These are phyloP conservation scores for Drosophila erecta DNA, from an alignment of 1,140 invertebrate genomes.

Conservation along the genomic window DNA sequence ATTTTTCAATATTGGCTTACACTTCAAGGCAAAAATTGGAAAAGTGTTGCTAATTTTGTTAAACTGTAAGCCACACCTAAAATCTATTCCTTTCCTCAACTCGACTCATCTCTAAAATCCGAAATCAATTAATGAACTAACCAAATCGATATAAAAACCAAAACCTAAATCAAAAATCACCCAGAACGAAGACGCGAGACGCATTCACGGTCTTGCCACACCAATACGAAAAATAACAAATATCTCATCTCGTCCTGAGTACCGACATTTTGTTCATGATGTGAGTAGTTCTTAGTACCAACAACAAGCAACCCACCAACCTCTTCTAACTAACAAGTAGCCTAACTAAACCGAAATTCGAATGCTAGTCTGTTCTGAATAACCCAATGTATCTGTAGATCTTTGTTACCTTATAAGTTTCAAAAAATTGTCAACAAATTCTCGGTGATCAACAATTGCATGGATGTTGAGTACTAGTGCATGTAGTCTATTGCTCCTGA, in stretches of 20 bases:
- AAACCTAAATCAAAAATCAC: conserved; percentile 72
- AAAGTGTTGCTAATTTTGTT: conserved; percentile 23
- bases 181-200: conserved; percentile 84
- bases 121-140: conserved; percentile 49
- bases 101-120: conserved; percentile 60
- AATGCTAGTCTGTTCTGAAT: conserved; percentile 23
- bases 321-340: conserved; percentile 59
- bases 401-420: conserved; percentile 1
- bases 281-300: conserved; percentile 83
- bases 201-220: conserved; percentile 85
- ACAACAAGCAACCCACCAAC: conserved; percentile 32
- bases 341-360: conserved; percentile 29
- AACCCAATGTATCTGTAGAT: conserved; percentile 41
- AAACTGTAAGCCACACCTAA: conserved; percentile 68
- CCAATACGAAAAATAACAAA: conserved; percentile 85
- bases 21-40: not conserved
- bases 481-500: not conserved
- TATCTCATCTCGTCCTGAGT: conserved; percentile 85
- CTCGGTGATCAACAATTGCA: conserved; percentile 11
- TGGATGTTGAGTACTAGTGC: conserved; percentile 28
- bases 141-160: conserved; percentile 42
- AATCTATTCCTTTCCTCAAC: conserved; percentile 77
- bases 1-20: conserved; percentile 12
- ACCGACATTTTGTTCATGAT: conserved; percentile 85
- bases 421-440: not conserved